Conservation (phyloP, 2,888 invertebrate genomes). For the Ligdia adustata region DNA sequence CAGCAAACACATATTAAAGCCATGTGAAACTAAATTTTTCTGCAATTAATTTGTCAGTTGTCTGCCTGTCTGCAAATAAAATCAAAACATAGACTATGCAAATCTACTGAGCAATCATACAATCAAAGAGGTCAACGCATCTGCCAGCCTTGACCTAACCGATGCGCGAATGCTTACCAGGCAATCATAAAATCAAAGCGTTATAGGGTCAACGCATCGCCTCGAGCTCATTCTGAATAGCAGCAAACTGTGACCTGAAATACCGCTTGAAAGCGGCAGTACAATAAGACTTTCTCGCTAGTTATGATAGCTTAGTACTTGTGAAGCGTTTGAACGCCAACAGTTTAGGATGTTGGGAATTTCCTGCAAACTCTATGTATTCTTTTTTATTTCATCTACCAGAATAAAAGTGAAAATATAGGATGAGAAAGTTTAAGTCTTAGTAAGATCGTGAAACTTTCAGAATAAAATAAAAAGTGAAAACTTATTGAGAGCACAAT, state of each 20-base stretch:
- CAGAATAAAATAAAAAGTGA: slow-evolving; percentile 16
- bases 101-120: slow-evolving; percentile 59
- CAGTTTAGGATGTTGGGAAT: too few relatives aligned
- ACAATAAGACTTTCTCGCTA: slow-evolving; percentile 62
- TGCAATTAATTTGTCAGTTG: slow-evolving; percentile 27
- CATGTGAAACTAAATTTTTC: slow-evolving; percentile 1
- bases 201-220: slow-evolving; percentile 49
- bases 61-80: slow-evolving; percentile 23
- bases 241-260: slow-evolving; percentile 47
- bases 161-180: slow-evolving; percentile 47
- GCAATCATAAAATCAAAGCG: slow-evolving; percentile 58
- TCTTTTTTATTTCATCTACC: too few relatives aligned
- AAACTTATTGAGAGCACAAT: slow-evolving; percentile 15
- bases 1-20: too few relatives aligned
- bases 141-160: slow-evolving; percentile 34
- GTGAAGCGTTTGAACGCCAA: slow-evolving; percentile 3
- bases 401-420: too few relatives aligned
- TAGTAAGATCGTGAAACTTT: not conserved
- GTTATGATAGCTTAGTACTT: slow-evolving; percentile 59
- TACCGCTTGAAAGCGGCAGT: slow-evolving; percentile 62
- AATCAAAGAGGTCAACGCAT: slow-evolving; percentile 58
- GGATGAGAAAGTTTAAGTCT: not conserved
- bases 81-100: slow-evolving; percentile 18
- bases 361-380: too few relatives aligned
- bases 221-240: slow-evolving; percentile 29